These are phyloP conservation scores for Notechis scutatus DNA, from an alignment of 2,113 vertebrate genomes.

Conservation along the genomic window DNA sequence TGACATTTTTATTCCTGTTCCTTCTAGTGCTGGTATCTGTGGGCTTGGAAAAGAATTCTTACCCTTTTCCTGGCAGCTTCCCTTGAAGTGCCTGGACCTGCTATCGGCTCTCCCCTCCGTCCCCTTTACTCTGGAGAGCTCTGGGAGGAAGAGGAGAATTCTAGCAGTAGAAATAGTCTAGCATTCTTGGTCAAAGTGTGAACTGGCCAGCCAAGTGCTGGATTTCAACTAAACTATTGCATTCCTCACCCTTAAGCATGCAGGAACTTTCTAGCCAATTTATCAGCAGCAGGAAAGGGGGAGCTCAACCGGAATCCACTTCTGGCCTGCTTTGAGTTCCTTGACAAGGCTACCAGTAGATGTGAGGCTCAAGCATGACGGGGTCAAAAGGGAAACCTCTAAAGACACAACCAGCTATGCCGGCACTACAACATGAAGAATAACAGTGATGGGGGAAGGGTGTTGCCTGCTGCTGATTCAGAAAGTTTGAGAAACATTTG, in stretches of 20 bases:
- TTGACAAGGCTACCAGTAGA: neutral
- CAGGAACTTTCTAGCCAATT: too few relatives aligned
- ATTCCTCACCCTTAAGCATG: too few relatives aligned
- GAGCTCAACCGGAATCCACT: too few relatives aligned
- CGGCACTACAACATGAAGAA: neutral
- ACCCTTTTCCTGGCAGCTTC: neutral
- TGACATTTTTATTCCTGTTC: neutral
- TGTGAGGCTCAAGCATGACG: neutral
- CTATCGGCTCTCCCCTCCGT: neutral
- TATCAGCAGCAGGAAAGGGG: too few relatives aligned
- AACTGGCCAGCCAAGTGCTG: too few relatives aligned
- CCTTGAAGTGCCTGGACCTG: neutral
- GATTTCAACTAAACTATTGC: too few relatives aligned
- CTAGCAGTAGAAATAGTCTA: neutral
- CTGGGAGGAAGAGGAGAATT: neutral
- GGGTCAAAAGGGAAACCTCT: neutral
- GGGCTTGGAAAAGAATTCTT: neutral
- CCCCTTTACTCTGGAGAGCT: neutral
- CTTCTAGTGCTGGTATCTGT: neutral
- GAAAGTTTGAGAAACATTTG: neutral
- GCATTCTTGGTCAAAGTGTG: too few relatives aligned
- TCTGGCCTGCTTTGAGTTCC: too few relatives aligned
- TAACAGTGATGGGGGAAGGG: neutral
- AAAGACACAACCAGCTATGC: neutral
- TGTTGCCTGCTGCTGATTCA: neutral